A percentile compares a stretch with the other conserved stretches of the same genome.
These are phyloP conservation scores for Tragelaphus scriptus DNA, from an alignment of 2,113 vertebrate species.

Conservation along the genomic window DNA sequence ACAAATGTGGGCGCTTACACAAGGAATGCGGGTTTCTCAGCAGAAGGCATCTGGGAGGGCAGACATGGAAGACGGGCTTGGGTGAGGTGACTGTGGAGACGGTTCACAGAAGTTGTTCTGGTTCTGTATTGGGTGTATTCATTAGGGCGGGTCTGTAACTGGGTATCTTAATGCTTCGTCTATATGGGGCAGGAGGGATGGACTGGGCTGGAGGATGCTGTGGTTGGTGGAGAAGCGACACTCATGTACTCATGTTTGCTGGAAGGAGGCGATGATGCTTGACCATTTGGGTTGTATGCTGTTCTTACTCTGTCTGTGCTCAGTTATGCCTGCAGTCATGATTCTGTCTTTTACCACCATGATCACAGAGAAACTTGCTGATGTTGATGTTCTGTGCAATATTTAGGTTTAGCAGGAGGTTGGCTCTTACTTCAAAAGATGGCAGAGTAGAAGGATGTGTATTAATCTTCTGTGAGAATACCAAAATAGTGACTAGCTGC, in stretches of 20 bases:
- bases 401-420: neutral
- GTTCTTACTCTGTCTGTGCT: neutral
- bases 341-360: neutral
- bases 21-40: neutral
- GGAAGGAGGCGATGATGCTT: neutral
- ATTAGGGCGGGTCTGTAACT: neutral
- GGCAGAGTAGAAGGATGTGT: neutral
- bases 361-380: neutral
- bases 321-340: neutral
- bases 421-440: neutral
- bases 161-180: neutral
- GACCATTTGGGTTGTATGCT: neutral
- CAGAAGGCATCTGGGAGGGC: neutral
- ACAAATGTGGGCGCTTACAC: neutral
- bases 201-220: neutral
- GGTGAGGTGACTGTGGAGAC: neutral
- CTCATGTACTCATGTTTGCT: neutral
- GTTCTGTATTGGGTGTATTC: neutral
- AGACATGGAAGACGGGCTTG: neutral
- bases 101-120: neutral
- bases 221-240: neutral
- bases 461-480: neutral
- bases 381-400: neutral
- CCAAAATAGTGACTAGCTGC: neutral
- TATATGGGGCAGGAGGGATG: too few relatives aligned